Evolutionary conservation across 2,797 vertebrate species (phyloP).

Genomic region (Sebastes paucispinis): DNA sequence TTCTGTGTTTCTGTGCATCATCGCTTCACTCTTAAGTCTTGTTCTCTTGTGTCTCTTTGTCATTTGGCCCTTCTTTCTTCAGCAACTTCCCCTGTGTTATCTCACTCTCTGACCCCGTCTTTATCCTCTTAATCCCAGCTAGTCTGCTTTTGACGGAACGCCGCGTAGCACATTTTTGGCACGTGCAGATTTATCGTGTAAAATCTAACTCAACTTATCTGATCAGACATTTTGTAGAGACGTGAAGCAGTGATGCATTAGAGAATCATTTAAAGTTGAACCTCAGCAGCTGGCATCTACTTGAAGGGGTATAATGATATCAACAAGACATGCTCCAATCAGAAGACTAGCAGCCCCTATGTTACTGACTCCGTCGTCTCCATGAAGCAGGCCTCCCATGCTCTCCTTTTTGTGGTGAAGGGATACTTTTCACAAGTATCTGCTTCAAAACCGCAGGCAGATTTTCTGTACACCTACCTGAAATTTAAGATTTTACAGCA

Average conservation of each 20-base stretch:
- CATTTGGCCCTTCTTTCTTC: slow-evolving; percentile 5
- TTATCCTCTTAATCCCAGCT: not conserved
- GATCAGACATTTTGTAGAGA: slow-evolving; percentile 16
- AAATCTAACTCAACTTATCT: not conserved
- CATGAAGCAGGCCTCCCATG: slow-evolving; percentile 33
- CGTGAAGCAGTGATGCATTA: slow-evolving; percentile 6
- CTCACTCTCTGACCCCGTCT: not conserved
- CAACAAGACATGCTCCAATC: slow-evolving; percentile 68
- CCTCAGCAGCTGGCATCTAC: slow-evolving; percentile 47
- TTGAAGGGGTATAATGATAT: slow-evolving; percentile 62
- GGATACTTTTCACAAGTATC: slow-evolving; percentile 43
- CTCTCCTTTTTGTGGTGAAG: slow-evolving; percentile 46
- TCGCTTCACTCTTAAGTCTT: slow-evolving; percentile 5
- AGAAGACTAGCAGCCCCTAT: slow-evolving; percentile 45
- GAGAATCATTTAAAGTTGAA: slow-evolving; percentile 37
- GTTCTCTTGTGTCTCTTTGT: slow-evolving; percentile 7
- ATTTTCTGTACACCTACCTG: slow-evolving; percentile 40
- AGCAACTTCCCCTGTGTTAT: not conserved
- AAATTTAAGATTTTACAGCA: slow-evolving; percentile 26
- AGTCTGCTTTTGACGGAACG: not conserved
- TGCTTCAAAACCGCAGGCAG: slow-evolving; percentile 13
- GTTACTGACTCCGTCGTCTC: slow-evolving; percentile 54
- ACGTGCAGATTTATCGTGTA: not conserved
- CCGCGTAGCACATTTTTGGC: not conserved
- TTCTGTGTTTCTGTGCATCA: slow-evolving; percentile 41